Evolutionary conservation across 2,888 invertebrate genomes (phyloP), one percentile per base, ranked within the genome.

Genomic region (Nasonia oneida): DNA sequence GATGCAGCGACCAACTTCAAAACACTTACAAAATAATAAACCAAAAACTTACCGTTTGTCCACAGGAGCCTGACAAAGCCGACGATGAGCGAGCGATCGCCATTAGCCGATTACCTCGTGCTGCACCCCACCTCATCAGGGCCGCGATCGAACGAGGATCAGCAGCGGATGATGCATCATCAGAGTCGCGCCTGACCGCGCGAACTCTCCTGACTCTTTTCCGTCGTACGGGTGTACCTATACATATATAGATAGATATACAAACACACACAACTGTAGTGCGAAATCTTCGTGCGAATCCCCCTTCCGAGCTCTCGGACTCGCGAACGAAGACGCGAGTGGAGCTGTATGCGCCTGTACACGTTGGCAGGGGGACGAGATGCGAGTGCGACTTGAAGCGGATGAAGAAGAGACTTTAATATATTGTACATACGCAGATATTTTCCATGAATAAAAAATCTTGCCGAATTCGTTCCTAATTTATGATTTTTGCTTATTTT

Each of bases 371-470:
- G 57, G 57, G 57, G 23, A 10, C 23, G 57, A n/a, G 3, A 61
- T 6, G 0, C 8, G 57, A 61, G 57, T n/a, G 57, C 29, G 18
- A 61, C 18, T 33, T 14, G 23, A 14, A 23, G 61, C 6, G 14
- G 47, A 29, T 10, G 2, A 81, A 39, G 3, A 81, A 42, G 81
- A 86, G 75, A 88, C 75, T 87, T 83, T 87, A 87, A 85, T 86
- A 89, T 89, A 89, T 89, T 90, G 90, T 90, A 90, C 67, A 93
- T 93, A 93, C 89, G 91, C 90, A 92, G 88, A 93, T 93, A 93
- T 93, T 93, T 93, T 93, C 91, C 91, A 92, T 89, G 88, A 89
- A 89, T 89, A 89, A 90, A 90, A 86, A 82, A 82, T 89, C 89
- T 89, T 89, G 89, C 88, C 88, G 88, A 89, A 91, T 90, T 89